Base-by-base conservation (phyloP, 2,888 invertebrate genomes). In the Xanthia togata region DNA sequence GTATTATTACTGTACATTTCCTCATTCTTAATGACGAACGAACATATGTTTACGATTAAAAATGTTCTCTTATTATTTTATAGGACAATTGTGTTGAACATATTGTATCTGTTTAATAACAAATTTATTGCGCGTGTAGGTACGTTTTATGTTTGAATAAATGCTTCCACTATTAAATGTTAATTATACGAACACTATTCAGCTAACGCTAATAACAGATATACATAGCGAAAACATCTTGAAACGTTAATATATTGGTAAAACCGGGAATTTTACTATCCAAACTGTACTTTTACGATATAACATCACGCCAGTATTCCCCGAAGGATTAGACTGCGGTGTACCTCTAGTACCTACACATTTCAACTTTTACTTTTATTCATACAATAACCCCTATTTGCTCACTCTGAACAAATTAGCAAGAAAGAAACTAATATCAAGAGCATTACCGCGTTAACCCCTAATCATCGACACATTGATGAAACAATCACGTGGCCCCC, bases 391-490 rank as follows among this genome's bases (percentile, higher is more conserved):
- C 60, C 75, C 69, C 53, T 59, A 68, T 79, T 57, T 35, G 78
- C 78, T 83, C 83, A 73, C 72, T 77, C 65, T 70, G 72, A 80
- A 89, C 89, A 88, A 87, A 88, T 88, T 85, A 90, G 84, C 86
- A 79, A 82, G 68, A 70, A 81, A 87, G 82, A 90, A 91, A 91
- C 90, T 88, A 91, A 92, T 90, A 90, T 86, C 81, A 83, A 86
- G 87, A 85, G 86, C 87, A 90, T 90, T 91, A 91, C 89, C 85
- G 78, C 82, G 81, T 92, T 92, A 92, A 90, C 93, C 94, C 94
- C 93, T 93, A 94, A 95, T 95, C 91, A 95, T 95, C 92, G 93
- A 93, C 94, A 88, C 83, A 88, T 94, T 93, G 94, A 93, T 90
- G 94, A 93, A 95, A 94, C 95, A 95, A 95, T 95, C 94, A 90